Conservation (phyloP, 2,113 vertebrate genomes). For the Ia io region DNA sequence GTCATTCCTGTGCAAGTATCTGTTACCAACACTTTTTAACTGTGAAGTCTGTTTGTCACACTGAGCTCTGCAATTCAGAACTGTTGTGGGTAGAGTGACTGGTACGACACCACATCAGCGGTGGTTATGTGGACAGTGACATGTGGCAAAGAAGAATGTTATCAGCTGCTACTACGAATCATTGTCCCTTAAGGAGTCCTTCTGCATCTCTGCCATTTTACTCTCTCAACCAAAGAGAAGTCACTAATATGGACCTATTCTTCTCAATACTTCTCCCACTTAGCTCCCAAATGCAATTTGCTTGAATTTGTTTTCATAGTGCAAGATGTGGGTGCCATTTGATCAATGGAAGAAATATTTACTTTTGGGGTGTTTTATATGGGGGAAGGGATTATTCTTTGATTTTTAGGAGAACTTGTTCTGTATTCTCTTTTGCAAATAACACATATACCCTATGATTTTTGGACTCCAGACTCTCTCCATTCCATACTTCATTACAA, state of each 20-base stretch:
- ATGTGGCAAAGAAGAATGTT: constrained; percentile 7
- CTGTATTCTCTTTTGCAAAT: not conserved
- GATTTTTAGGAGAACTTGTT: not conserved
- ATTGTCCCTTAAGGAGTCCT: not conserved
- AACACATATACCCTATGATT: not conserved
- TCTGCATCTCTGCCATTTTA: not conserved
- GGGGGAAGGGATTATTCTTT: not conserved
- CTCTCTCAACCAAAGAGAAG: not conserved
- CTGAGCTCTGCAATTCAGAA: not conserved
- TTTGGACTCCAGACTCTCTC: not conserved
- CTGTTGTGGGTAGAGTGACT: not conserved
- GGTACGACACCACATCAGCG: not conserved
- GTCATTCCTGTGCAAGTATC: not conserved
- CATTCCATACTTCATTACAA: not conserved
- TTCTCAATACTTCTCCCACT: too few species aligned
- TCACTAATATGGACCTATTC: not conserved
- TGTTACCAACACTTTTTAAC: not conserved
- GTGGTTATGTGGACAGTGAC: not conserved
- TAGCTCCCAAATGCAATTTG: not conserved
- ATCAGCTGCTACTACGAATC: not conserved
- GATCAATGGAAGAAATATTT: not conserved
- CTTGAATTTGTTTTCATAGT: not conserved
- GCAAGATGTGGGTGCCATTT: not conserved
- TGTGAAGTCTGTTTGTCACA: not conserved
- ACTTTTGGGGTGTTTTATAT: not conserved